A percentile compares a stretch with the other conserved stretches of the same genome.
These are phyloP conservation scores for Luperina nickerlii DNA, from an alignment of 2,888 invertebrate species.

Conservation along the genomic window DNA sequence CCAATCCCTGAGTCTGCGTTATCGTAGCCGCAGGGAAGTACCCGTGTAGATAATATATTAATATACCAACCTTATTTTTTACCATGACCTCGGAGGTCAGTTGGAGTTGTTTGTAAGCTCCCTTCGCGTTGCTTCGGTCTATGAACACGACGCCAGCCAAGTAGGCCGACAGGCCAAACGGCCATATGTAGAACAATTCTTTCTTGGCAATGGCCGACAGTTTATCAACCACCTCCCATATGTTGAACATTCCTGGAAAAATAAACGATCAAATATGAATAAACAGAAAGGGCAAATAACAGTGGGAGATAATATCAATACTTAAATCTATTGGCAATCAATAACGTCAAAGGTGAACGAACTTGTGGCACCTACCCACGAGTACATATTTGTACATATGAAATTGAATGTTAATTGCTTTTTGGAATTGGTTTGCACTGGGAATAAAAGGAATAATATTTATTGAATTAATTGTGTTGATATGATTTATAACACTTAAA, in stretches of 20 bases:
- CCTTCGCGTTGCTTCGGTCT: constrained; percentile 89
- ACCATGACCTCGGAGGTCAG: constrained; percentile 86
- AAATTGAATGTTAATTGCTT: constrained; percentile 36
- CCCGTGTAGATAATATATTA: constrained; percentile 68
- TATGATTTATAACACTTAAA: too few species aligned
- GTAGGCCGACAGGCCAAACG: constrained; percentile 91
- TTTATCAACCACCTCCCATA: constrained; percentile 90
- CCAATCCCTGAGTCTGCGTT: constrained; percentile 42
- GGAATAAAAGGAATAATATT: constrained; percentile 16
- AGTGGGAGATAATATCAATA: constrained; percentile 29
- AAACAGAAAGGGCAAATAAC: constrained; percentile 9
- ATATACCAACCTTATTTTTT: constrained; percentile 80
- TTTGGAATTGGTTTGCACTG: constrained; percentile 26
- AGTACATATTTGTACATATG: constrained; percentile 14
- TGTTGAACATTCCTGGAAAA: constrained; percentile 90
- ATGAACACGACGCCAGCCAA: constrained; percentile 92
- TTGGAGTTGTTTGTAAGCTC: constrained; percentile 87
- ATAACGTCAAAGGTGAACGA: constrained; percentile 40
- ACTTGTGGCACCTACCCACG: constrained; percentile 7
- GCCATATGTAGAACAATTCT: constrained; percentile 91
- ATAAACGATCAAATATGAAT: constrained; percentile 12
- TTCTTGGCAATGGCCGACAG: constrained; percentile 91
- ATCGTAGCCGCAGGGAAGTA: constrained; percentile 37
- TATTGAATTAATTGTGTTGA: constrained; percentile 11
- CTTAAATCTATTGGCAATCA: constrained; percentile 34